These are phyloP conservation scores for Lycaena phlaeas DNA, from an alignment of 2,888 invertebrate species.

Conservation along the genomic window DNA sequence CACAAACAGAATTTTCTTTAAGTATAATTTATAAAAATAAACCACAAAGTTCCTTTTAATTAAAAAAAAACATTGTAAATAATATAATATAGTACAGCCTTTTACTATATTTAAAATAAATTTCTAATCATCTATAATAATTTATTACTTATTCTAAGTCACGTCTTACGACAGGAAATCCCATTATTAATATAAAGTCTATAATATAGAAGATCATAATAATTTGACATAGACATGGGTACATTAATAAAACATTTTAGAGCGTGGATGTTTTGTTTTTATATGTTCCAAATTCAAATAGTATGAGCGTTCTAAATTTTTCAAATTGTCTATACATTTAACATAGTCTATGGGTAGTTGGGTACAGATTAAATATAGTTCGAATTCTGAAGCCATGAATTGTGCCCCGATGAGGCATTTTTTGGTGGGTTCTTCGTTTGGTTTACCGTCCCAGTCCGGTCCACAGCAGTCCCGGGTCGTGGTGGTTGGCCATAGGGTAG, in stretches of 20 bases:
- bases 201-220: background rate
- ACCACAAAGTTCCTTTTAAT: too few relatives aligned
- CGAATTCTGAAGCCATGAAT: background rate
- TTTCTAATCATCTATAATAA: background rate
- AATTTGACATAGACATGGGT: background rate
- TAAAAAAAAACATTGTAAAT: too few relatives aligned
- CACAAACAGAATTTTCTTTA: too few relatives aligned
- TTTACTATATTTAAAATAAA: too few relatives aligned
- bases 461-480: slow-evolving; percentile 78
- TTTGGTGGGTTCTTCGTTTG: background rate
- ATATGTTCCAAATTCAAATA: background rate
- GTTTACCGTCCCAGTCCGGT: slow-evolving; percentile 68
- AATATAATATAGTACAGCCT: too few relatives aligned
- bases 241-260: background rate
- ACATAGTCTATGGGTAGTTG: background rate
- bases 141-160: background rate
- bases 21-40: too few relatives aligned
- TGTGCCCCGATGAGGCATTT: background rate
- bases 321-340: slow-evolving; percentile 1
- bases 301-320: background rate
- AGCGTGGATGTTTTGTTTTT: background rate
- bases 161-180: background rate
- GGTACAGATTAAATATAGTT: background rate
- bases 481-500: slow-evolving; percentile 74
- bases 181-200: background rate